Base-by-base conservation (phyloP, 2,888 invertebrate species). In the Mimumesa dahlbomi region DNA sequence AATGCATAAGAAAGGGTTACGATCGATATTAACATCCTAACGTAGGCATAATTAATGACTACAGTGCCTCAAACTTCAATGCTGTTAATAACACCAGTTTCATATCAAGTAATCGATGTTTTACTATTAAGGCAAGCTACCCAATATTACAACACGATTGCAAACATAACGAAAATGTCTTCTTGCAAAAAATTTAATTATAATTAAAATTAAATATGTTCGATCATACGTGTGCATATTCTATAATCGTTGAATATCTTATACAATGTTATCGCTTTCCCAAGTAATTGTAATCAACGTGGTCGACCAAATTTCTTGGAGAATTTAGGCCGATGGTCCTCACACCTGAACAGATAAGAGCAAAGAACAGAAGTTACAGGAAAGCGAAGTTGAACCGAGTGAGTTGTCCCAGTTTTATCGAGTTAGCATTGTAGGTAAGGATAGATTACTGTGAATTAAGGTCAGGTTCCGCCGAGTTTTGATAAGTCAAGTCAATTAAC, bases 11-110 rank as follows among this genome's bases (percentile, higher is more conserved):
- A 45, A 58, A 34, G n/a, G 36, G 19, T 9, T n/a, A 9, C 36
- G 58, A 45, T 65, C 64, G 36, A 65, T 65, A 52, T 58, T 58
- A 34, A 4, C 40, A 50, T 36, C 16, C 38, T 38, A 13, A n/a
- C 29, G 7, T 13, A 43, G 1, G 5, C 21, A 21, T 43, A 64
- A 58, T 50, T 58, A 64, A 58, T 42, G 48, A 36, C 25, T 14
- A 4, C 18, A 14, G 50, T 2, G 4, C 22, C 13, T 7, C 40
- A 6, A 59, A 50, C 19, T 50, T 59, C 18, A 34, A 16, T 21
- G 19, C 14, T 4, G 40, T 16, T 57, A 49, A 58, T 40, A 29
- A 36, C 58, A 21, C 9, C 16, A 40, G n/a, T n/a, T n/a, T n/a
- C n/a, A n/a, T n/a, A n/a, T n/a, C n/a, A n/a, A n/a, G n/a, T n/a